Percentiles rank a stretch among this genome's conserved stretches.
Evolutionary conservation across 2,888 invertebrate genomes (phyloP).

Genomic region (Platycheirus rosarum): DNA sequence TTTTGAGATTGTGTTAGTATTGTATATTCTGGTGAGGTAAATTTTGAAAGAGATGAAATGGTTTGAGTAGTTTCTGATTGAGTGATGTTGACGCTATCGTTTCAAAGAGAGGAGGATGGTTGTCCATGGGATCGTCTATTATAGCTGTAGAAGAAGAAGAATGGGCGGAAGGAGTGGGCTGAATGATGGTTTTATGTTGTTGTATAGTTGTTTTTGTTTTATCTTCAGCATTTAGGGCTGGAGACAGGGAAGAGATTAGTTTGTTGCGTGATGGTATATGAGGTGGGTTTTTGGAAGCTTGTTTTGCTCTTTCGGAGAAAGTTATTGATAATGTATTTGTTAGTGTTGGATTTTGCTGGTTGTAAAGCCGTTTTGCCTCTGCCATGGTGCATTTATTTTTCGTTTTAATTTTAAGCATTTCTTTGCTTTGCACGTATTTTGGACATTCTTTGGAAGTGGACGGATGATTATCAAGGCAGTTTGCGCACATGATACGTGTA

Average conservation of each 20-base stretch:
- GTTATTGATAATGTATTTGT: neutral
- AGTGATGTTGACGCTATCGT: neutral
- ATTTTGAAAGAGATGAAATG: neutral
- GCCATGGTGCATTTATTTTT: constrained; percentile 27
- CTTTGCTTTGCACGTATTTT: no score
- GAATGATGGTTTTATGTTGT: neutral
- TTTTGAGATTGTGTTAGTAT: neutral
- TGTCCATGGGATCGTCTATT: neutral
- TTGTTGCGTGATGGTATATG: neutral
- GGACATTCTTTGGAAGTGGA: no score
- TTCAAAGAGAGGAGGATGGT: neutral
- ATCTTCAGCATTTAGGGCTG: neutral
- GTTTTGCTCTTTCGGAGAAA: constrained; percentile 1
- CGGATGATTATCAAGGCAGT: no score
- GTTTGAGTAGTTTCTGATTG: neutral
- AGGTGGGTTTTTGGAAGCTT: neutral
- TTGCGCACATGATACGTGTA: no score
- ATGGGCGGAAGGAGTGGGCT: neutral
- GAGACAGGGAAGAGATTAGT: neutral
- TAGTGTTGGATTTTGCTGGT: neutral
- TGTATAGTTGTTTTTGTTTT: neutral
- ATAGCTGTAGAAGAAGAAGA: neutral
- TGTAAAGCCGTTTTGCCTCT: constrained; percentile 10
- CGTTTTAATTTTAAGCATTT: constrained; percentile 30
- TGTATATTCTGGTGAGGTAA: neutral